phyloP scores from a whole-genome alignment of 2,113 vertebrate species.

The Ceratotherium simum region DNA sequence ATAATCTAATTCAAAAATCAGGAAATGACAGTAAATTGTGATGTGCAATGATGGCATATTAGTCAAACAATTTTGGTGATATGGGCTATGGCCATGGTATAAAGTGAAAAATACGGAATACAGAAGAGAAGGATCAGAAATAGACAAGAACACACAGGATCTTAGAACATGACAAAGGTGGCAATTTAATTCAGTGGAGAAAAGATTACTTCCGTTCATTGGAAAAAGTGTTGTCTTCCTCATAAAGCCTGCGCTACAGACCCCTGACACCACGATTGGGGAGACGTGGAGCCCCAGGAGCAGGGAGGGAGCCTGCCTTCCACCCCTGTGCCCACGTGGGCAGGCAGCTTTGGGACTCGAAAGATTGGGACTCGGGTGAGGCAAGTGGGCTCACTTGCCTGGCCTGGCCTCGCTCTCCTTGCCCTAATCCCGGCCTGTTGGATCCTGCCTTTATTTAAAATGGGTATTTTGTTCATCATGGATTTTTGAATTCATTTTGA shows the following conservation, averaged over 20 bases:
- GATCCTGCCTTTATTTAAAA: background rate
- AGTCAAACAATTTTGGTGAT: background rate
- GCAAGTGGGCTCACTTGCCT: background rate
- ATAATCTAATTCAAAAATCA: background rate
- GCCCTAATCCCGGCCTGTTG: background rate
- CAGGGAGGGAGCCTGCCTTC: background rate
- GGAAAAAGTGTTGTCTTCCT: background rate
- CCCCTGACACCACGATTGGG: background rate
- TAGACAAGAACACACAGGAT: background rate
- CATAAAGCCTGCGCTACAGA: background rate
- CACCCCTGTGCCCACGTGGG: background rate
- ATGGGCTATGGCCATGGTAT: background rate
- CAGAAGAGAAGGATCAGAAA: background rate
- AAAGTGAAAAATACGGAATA: background rate
- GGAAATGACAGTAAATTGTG: background rate
- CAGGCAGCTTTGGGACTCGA: background rate
- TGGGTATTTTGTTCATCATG: background rate
- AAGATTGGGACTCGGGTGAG: background rate
- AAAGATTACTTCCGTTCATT: background rate
- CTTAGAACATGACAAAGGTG: background rate
- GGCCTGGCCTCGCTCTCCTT: background rate
- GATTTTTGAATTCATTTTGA: background rate
- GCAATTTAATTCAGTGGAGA: background rate
- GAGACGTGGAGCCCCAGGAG: background rate
- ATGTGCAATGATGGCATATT: background rate